A percentile compares a stretch with the other conserved stretches of the same genome.
Conservation (phyloP, 1,140 invertebrate species). For the Trichogramma pretiosum region DNA sequence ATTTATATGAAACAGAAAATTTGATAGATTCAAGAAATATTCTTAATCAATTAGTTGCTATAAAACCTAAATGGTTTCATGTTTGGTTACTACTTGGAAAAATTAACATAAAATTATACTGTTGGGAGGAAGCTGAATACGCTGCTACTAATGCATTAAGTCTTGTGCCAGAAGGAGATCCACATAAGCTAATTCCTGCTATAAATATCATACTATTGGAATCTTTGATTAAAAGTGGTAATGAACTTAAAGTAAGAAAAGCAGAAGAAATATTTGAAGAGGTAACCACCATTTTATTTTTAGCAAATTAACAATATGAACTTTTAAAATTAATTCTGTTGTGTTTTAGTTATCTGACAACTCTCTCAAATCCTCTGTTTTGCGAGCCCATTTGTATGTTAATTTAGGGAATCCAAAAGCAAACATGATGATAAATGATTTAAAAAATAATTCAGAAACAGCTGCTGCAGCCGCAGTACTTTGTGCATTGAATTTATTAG, state of each 20-base stretch:
- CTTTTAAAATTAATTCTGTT: slow-evolving; percentile 22
- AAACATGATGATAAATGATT: slow-evolving; percentile 24
- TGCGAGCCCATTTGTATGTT: slow-evolving; percentile 33
- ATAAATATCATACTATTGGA: slow-evolving; percentile 33
- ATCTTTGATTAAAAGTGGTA: slow-evolving; percentile 36
- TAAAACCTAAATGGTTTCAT: slow-evolving; percentile 33
- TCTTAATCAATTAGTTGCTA: slow-evolving; percentile 33
- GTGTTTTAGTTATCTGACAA: slow-evolving; percentile 23
- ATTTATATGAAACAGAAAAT: slow-evolving; percentile 43
- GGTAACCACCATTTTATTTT: no score
- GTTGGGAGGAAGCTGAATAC: slow-evolving; percentile 51
- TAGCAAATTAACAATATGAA: slow-evolving; percentile 8
- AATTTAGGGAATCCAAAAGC: slow-evolving; percentile 28
- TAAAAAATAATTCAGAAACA: slow-evolving; percentile 31
- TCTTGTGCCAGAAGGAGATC: slow-evolving; percentile 24
- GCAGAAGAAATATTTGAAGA: slow-evolving; percentile 37
- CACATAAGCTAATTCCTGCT: slow-evolving; percentile 23
- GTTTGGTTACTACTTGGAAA: slow-evolving; percentile 44
- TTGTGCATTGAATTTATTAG: slow-evolving; percentile 33
- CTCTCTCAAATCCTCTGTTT: slow-evolving; percentile 21
- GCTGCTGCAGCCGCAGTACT: slow-evolving; percentile 28
- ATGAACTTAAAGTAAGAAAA: slow-evolving; percentile 45
- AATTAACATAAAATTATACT: slow-evolving; percentile 49
- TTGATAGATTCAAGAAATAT: slow-evolving; percentile 49
- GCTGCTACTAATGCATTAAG: slow-evolving; percentile 41